Base-by-base conservation (phyloP, 2,888 invertebrate species). In the Ptychoptera albimana region DNA sequence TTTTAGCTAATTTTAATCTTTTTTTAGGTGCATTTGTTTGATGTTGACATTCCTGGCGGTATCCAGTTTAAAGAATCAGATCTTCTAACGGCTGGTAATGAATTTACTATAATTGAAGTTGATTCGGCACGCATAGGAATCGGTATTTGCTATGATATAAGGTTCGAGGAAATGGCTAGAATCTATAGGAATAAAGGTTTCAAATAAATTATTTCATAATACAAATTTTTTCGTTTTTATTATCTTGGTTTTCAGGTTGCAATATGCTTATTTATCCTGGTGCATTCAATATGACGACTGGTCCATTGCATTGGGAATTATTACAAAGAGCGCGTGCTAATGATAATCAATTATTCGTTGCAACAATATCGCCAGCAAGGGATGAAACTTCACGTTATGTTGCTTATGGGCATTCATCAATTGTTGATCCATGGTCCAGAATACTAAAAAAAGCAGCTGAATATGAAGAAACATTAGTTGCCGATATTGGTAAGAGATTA, bases 101-200 rank as follows among this genome's bases (percentile, higher is more conserved):
- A 73, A n/a, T 61, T 88, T 42, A 80, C 81, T 0, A 78, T 74
- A 1, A 85, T 94, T 57, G 72, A 82, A 39, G 77, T 79, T 44
- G 73, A 75, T 37, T 72, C 73, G 8, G 64, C 73, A 14, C 84
- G 79, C 68, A 69, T 94, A 45, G 96, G 96, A 0, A 57, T 96
- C 38, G 94, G 91, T n/a, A 88, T 97, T 56, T 96, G 96, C 58
- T 96, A 96, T 59, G 96, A 97, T 60, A 71, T 94, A 46, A 71
- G 96, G 38, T 97, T 96, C 66, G 77, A 82, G 45, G 92, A 94
- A 67, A 66, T 94, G 71, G 85, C 89, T 0, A 75, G 79, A 48
- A 54, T 82, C 11, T 82, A 84, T 66, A 69, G 82, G 2, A 68
- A 72, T 39, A 57, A 65, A 58, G 74, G 74, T 72, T 49, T 49